Percentiles rank a stretch among this genome's conserved stretches.
Conservation (phyloP, 2,888 invertebrate genomes). For the Pachymerium ferrugineum region DNA sequence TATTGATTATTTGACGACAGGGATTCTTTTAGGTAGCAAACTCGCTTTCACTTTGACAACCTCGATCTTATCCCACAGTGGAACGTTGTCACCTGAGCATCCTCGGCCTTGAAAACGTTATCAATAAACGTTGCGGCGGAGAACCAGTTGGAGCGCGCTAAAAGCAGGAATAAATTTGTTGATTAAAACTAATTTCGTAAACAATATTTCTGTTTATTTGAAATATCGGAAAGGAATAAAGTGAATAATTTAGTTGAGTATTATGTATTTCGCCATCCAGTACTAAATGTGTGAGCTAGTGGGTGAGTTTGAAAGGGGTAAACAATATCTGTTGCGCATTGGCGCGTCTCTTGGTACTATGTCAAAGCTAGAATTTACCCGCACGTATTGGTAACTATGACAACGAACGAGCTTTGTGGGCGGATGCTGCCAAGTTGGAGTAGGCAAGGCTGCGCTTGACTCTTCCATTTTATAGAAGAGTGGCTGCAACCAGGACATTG, state of each 20-base stretch:
- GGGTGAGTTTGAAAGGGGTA: not conserved
- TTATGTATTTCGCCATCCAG: not conserved
- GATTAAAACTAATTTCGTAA: too few species aligned
- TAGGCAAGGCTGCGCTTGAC: slow-evolving; percentile 2
- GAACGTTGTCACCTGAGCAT: not conserved
- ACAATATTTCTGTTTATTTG: too few species aligned
- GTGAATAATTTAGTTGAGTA: not conserved
- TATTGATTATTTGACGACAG: not conserved
- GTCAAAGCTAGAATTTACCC: not conserved
- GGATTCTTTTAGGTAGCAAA: not conserved
- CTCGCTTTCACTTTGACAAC: not conserved
- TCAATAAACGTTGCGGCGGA: not conserved
- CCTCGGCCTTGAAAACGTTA: not conserved
- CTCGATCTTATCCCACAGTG: not conserved
- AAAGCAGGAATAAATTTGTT: too few species aligned
- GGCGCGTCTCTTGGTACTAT: not conserved
- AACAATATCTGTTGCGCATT: slow-evolving; percentile 17
- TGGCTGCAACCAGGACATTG: slow-evolving; percentile 7
- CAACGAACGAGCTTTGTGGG: slow-evolving; percentile 18
- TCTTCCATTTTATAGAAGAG: slow-evolving; percentile 7
- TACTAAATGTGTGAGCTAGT: not conserved
- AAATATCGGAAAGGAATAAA: too few species aligned
- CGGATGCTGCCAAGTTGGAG: slow-evolving; percentile 19
- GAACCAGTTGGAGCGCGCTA: not conserved
- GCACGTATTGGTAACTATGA: slow-evolving; percentile 15